Base-by-base conservation (phyloP, 2,888 invertebrate genomes). In the Dasysyrphus albostriatus region DNA sequence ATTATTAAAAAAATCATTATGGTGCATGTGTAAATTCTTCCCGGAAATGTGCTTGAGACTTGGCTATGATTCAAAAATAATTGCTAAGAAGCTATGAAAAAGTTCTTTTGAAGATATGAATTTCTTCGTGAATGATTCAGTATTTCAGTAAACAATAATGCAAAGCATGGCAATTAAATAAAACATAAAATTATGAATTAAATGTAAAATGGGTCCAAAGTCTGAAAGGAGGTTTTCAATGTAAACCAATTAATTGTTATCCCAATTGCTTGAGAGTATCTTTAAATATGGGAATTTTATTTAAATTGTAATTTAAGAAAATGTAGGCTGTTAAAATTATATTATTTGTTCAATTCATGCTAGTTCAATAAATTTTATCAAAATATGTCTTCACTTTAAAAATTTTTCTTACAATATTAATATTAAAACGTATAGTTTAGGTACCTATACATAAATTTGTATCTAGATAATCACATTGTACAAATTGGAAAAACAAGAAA, bases 171-270 rank as follows among this genome's bases (percentile, higher is more conserved):
- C 32, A 56, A 34, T 16, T 56, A 16, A 56, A 56, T 56, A n/a
- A n/a, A 56, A 32, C 5, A 16, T 34, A 34, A 37, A 39, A 9
- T 58, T 58, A 42, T 39, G 14, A 61, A 39, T 32, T 65, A 32
- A 32, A 12, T 29, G 65, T n/a, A 47, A 47, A 47, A 47, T 47
- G 65, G 65, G 65, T 65, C 65, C 65, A 65, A 65, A 65, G 44
- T 29, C 32, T 63, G 44, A 63, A 32, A n/a, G 12, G 2, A 42
- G 19, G 19, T 12, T 34, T 59, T 59, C 19, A 14, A 12, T 39
- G 12, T 5, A 39, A 39, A 39, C 5, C 3, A 61, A 39, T 14
- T 10, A 61, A 39, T 12, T 39, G 34, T 58, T 58, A 58, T 39
- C 61, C 39, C 61, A 39, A 7, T 61, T 39, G 24, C 61, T 39